Conservation (phyloP, 2,888 invertebrate species). For the Dendrolimus pini region DNA sequence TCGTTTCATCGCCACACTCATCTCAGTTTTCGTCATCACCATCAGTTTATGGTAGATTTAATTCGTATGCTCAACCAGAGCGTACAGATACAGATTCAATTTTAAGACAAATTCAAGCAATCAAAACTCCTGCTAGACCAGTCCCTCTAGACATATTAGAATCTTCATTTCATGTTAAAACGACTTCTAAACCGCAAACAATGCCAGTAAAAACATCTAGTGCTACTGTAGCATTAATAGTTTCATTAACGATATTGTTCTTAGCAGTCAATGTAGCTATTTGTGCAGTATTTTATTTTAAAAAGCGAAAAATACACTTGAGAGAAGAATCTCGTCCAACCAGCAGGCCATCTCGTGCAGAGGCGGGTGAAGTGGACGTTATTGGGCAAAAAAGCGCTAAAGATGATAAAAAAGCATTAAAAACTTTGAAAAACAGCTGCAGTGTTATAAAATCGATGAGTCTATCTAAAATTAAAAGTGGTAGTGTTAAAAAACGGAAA, state of each 20-base stretch:
- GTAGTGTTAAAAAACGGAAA: constrained; percentile 69
- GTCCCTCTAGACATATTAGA: constrained; percentile 48
- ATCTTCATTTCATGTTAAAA: constrained; percentile 30
- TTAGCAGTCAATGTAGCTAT: constrained; percentile 84
- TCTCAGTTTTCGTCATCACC: constrained; percentile 19
- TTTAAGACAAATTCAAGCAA: constrained; percentile 57
- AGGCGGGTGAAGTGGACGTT: constrained; percentile 65
- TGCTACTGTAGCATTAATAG: constrained; percentile 78
- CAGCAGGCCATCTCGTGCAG: constrained; percentile 66
- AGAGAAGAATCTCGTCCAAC: constrained; percentile 64
- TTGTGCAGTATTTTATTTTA: constrained; percentile 81
- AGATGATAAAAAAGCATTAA: constrained; percentile 59
- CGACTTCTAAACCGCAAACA: constrained; percentile 39
- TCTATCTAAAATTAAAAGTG: constrained; percentile 65
- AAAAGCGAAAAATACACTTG: constrained; percentile 75
- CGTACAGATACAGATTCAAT: constrained; percentile 42
- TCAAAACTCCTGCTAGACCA: constrained; percentile 49
- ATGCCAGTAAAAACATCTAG: constrained; percentile 73
- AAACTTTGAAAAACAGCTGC: constrained; percentile 72
- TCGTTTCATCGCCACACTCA: constrained; percentile 22
- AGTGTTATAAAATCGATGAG: constrained; percentile 77
- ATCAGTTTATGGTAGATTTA: constrained; percentile 45
- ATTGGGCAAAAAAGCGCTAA: constrained; percentile 64
- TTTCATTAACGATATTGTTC: constrained; percentile 82
- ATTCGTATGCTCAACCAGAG: constrained; percentile 37